Conservation (phyloP, 2,888 invertebrate species). For the Hyles lineata region DNA sequence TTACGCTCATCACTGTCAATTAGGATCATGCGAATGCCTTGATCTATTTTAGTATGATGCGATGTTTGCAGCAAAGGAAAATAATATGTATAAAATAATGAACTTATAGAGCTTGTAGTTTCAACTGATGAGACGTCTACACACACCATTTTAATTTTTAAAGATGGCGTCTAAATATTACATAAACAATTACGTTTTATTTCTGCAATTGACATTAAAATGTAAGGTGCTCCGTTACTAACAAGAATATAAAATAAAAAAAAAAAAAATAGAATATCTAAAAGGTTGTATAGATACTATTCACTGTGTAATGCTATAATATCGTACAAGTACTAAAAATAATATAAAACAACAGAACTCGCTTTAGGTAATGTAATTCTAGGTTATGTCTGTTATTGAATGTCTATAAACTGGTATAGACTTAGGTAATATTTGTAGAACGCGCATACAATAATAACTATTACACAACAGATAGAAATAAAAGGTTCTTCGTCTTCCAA, state of each 20-base stretch:
- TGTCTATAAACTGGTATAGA: too few species aligned
- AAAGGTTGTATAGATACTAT: too few species aligned
- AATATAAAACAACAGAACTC: too few species aligned
- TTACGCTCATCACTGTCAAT: conserved; percentile 25
- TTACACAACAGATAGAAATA: background rate
- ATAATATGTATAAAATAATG: background rate
- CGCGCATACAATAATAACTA: background rate
- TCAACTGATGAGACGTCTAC: too few species aligned
- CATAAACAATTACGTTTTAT: background rate
- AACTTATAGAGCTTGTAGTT: conserved; percentile 11
- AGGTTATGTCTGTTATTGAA: too few species aligned
- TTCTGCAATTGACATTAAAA: background rate
- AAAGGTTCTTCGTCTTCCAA: background rate
- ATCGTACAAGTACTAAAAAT: too few species aligned
- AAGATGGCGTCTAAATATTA: background rate
- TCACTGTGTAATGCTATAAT: too few species aligned
- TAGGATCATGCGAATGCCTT: conserved; percentile 23
- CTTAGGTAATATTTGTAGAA: too few species aligned
- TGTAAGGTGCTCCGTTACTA: background rate
- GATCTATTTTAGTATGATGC: conserved; percentile 13
- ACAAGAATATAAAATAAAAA: too few species aligned
- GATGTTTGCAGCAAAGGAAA: conserved; percentile 7
- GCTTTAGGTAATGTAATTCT: too few species aligned
- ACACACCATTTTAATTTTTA: background rate
- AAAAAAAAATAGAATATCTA: too few species aligned